phyloP scores from a whole-genome alignment of 2,113 vertebrate genomes.

The Melanotaenia duboulayi region DNA sequence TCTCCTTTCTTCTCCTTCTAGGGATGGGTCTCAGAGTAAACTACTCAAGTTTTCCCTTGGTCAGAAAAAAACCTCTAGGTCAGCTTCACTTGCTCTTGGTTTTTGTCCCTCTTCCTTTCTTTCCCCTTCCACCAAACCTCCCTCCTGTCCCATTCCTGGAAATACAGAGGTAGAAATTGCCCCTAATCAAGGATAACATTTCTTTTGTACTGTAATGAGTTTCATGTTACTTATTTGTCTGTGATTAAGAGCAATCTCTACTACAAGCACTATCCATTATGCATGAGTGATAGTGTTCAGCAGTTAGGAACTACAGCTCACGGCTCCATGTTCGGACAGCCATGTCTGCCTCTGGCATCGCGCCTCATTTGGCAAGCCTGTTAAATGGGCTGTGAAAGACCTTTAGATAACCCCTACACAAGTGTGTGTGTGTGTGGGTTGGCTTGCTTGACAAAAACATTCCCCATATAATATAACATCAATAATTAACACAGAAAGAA shows the following conservation, averaged over 20 bases:
- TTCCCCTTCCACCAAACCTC: constrained; percentile 25
- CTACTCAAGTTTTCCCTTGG: constrained; percentile 97
- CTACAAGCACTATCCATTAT: constrained; percentile 59
- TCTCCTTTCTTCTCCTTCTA: constrained; percentile 87
- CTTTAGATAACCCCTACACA: constrained; percentile 78
- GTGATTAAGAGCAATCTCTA: constrained; percentile 70
- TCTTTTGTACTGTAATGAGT: constrained; percentile 25
- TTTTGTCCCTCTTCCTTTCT: constrained; percentile 27
- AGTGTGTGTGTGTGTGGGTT: constrained; percentile 36
- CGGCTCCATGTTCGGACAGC: constrained; percentile 42
- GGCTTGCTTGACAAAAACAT: constrained; percentile 38
- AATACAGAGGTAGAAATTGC: constrained; percentile 60
- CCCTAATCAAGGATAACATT: constrained; percentile 58
- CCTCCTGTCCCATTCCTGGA: constrained; percentile 41
- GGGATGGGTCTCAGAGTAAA: constrained; percentile 96
- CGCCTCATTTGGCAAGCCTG: constrained; percentile 69
- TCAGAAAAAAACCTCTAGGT: constrained; percentile 99
- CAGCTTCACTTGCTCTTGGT: constrained; percentile 76
- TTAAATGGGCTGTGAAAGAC: constrained; percentile 78
- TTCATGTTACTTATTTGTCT: constrained; percentile 45
- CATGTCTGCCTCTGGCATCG: constrained; percentile 56
- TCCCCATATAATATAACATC: constrained; percentile 51
- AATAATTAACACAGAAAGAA: constrained; percentile 67
- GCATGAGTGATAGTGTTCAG: constrained; percentile 65
- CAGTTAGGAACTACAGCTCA: constrained; percentile 44